phyloP scores from a whole-genome alignment of 2,888 invertebrate genomes.

The Schrankia costaestrigalis region DNA sequence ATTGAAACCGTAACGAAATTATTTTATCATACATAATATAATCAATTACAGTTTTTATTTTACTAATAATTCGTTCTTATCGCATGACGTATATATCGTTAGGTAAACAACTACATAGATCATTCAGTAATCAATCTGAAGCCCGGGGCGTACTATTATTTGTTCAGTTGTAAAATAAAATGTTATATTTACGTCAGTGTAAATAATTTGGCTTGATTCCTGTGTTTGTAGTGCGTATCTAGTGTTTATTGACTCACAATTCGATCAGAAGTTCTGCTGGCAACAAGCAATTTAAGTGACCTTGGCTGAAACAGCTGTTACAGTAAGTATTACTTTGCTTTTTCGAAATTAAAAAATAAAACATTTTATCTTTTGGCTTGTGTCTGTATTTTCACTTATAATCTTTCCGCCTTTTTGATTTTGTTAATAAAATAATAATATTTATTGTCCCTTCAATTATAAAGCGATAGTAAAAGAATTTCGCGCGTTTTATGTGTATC shows the following conservation, averaged over 20 bases:
- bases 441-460: not conserved
- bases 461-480: slow-evolving; percentile 1
- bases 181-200: slow-evolving; percentile 60
- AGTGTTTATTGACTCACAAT: slow-evolving; percentile 60
- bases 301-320: slow-evolving; percentile 71
- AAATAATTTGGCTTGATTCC: slow-evolving; percentile 68
- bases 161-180: slow-evolving; percentile 58
- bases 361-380: not conserved
- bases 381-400: not conserved
- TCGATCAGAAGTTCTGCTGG: slow-evolving; percentile 46
- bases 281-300: slow-evolving; percentile 53
- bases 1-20: slow-evolving; percentile 39
- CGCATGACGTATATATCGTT: slow-evolving; percentile 15
- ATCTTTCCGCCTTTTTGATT: not conserved
- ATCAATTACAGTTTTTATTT: slow-evolving; percentile 14
- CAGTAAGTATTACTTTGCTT: slow-evolving; percentile 41
- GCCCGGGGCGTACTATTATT: slow-evolving; percentile 43
- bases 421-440: no score
- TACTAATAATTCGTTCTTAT: slow-evolving; percentile 13
- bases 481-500: slow-evolving; percentile 20
- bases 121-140: no score
- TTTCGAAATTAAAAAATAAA: slow-evolving; percentile 6
- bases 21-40: slow-evolving; percentile 35
- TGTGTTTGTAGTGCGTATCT: slow-evolving; percentile 50
- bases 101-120: slow-evolving; percentile 10